phyloP scores from a whole-genome alignment of 2,888 invertebrate species.

The Dryadula phaetusa region DNA sequence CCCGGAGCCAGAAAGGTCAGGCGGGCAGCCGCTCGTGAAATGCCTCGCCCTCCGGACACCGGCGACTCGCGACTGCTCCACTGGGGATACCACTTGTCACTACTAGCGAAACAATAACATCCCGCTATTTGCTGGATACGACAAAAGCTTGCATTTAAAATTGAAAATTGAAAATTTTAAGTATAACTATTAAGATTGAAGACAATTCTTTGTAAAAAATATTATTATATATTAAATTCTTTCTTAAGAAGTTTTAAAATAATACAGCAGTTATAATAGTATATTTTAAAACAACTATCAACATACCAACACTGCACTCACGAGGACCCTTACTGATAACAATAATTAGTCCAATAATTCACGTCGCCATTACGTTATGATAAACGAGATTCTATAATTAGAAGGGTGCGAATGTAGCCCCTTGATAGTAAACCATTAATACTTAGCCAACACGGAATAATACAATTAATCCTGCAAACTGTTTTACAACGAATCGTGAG shows the following conservation, averaged over 20 bases:
- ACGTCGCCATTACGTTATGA: constrained; percentile 67
- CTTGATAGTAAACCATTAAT: constrained; percentile 71
- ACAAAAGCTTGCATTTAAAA: constrained; percentile 35
- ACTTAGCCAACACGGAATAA: constrained; percentile 79
- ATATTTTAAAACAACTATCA: neutral
- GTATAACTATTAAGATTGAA: too few species aligned
- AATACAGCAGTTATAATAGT: constrained; percentile 1
- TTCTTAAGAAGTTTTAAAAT: neutral
- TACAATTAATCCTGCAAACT: constrained; percentile 79
- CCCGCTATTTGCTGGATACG: constrained; percentile 37
- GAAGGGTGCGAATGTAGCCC: constrained; percentile 67
- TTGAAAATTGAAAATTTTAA: neutral
- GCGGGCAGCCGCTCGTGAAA: constrained; percentile 78
- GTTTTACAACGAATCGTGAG: constrained; percentile 74
- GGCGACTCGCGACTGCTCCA: constrained; percentile 60
- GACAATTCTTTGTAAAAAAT: too few species aligned
- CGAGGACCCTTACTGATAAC: constrained; percentile 43
- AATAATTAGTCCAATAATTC: constrained; percentile 69
- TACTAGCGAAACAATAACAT: constrained; percentile 48
- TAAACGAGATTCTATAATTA: constrained; percentile 78
- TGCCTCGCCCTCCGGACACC: constrained; percentile 68
- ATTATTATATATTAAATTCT: neutral
- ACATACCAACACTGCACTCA: constrained; percentile 33
- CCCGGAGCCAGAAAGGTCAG: constrained; percentile 78
- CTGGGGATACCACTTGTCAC: constrained; percentile 56